Percentiles rank a stretch among this genome's conserved stretches.
Evolutionary conservation across 2,888 invertebrate genomes (phyloP).

Genomic region (Scaeva pyrastri): DNA sequence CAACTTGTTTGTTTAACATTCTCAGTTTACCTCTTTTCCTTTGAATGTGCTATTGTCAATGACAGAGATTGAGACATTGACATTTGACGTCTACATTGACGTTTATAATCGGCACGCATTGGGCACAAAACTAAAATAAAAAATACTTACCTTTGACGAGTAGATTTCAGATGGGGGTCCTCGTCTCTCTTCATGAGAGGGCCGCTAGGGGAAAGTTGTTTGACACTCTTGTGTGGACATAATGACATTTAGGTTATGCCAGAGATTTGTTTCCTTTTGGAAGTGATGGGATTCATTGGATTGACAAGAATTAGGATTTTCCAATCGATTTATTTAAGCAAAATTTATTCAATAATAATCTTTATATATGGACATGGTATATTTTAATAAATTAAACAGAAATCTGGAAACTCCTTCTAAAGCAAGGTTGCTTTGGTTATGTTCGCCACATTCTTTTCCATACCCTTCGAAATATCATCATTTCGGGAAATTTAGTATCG

Average conservation of each 20-base stretch:
- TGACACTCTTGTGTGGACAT: constrained; percentile 27
- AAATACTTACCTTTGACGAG: neutral
- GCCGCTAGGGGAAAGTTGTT: constrained; percentile 5
- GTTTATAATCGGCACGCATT: constrained; percentile 58
- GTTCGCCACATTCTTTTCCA: too few relatives aligned
- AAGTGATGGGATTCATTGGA: neutral
- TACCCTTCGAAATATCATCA: too few relatives aligned
- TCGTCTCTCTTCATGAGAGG: too few relatives aligned
- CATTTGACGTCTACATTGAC: constrained; percentile 65
- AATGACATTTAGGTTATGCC: constrained; percentile 57
- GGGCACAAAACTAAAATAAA: neutral
- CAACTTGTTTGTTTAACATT: constrained; percentile 38
- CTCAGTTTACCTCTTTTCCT: constrained; percentile 17
- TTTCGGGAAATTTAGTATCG: too few relatives aligned
- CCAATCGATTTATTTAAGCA: neutral
- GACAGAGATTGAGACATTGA: constrained; percentile 60
- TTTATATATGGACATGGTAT: too few relatives aligned
- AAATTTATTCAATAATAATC: too few relatives aligned
- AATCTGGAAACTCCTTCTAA: too few relatives aligned
- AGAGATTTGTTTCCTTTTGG: neutral
- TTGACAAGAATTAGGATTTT: neutral
- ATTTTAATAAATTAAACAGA: too few relatives aligned
- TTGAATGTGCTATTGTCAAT: constrained; percentile 47
- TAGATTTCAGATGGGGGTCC: neutral
- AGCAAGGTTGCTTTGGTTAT: too few relatives aligned